Evolutionary conservation across 2,113 vertebrate species (phyloP).

Genomic region (Syrmaticus mikado): DNA sequence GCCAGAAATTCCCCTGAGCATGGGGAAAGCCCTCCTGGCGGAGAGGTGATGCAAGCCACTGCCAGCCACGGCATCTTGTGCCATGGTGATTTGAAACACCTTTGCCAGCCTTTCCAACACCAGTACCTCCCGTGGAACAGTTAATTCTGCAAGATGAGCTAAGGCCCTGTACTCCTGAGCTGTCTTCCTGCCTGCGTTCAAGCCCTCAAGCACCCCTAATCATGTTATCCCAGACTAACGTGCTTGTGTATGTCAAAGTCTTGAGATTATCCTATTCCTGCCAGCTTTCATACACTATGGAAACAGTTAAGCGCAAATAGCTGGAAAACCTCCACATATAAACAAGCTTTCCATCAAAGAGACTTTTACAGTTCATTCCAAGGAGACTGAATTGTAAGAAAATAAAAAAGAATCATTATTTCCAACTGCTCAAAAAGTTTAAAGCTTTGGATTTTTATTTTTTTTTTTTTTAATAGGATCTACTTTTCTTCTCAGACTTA

Average conservation of each 20-base stretch:
- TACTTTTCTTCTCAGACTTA: background rate
- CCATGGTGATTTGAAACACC: background rate
- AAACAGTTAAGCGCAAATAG: constrained; percentile 44
- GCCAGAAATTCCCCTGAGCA: background rate
- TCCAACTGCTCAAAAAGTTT: background rate
- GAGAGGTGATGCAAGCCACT: background rate
- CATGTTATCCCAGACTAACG: constrained; percentile 44
- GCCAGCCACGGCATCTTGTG: background rate
- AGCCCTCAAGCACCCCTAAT: constrained; percentile 12
- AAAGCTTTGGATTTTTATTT: background rate
- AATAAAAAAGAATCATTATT: background rate
- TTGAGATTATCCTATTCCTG: constrained; percentile 47
- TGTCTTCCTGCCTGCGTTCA: background rate
- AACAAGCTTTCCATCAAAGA: constrained; percentile 30
- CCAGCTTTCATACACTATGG: background rate
- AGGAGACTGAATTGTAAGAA: constrained; percentile 5
- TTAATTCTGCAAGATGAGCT: background rate
- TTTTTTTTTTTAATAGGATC: background rate
- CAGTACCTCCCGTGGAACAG: background rate
- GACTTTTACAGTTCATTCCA: constrained; percentile 10
- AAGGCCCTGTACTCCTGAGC: accelerated
- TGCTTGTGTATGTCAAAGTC: constrained; percentile 37
- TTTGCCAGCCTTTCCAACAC: background rate
- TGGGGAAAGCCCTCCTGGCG: background rate
- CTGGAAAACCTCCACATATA: background rate